Evolutionary conservation across 2,113 vertebrate genomes (phyloP).

Genomic region (Dolichallabes microphthalmus): DNA sequence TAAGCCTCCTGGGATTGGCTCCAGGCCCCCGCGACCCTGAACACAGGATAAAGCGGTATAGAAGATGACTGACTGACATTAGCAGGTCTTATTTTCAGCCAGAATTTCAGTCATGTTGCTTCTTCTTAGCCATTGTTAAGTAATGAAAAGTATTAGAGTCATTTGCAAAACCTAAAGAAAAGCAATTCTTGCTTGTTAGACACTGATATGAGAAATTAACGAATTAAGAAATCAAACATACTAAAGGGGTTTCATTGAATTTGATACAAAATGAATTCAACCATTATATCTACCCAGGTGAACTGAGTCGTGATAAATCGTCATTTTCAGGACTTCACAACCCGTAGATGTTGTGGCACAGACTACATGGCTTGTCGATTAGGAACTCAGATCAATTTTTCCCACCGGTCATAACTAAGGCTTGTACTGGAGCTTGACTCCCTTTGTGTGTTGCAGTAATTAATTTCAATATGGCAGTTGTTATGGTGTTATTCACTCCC

Average conservation of each 20-base stretch:
- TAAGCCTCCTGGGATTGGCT: too few relatives aligned
- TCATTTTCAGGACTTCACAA: neutral
- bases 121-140: neutral
- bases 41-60: too few relatives aligned
- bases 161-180: neutral
- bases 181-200: neutral
- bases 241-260: neutral
- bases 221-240: neutral
- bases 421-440: neutral
- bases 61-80: too few relatives aligned
- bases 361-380: neutral
- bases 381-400: neutral
- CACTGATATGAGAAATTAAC: neutral
- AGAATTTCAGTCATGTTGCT: neutral
- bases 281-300: neutral
- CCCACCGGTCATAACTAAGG: neutral
- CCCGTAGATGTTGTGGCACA: neutral
- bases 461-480: constrained; percentile 27
- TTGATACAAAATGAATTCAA: neutral
- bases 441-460: constrained; percentile 7
- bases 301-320: neutral
- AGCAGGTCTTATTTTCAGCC: neutral
- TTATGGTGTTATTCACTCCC: constrained; percentile 29
- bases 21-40: too few relatives aligned
- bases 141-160: neutral